Base-by-base conservation (phyloP, 1,140 invertebrate genomes). In the Ditylenchus dipsaci region DNA sequence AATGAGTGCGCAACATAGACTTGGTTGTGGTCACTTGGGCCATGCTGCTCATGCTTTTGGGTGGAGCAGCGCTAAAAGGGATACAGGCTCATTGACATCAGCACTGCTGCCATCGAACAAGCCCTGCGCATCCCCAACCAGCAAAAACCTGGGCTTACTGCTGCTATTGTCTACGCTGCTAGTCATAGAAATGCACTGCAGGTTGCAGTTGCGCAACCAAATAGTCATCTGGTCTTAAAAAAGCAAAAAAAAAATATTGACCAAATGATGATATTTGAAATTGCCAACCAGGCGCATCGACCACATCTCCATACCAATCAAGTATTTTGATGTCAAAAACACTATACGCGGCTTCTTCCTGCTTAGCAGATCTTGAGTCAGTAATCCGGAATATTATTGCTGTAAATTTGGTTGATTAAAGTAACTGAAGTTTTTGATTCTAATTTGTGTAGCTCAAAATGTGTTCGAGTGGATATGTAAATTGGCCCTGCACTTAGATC, bases 191-290 rank as follows among this genome's bases (percentile, higher is more conserved):
- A 58, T 26, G 29, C 73, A 75, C n/a, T 62, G 66, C 7, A 65
- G 15, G 59, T 75, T 75, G 57, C 73, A 75, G 8, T 23, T 45
- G n/a, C 73, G 72, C 33, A 75, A 23, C 73, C 73, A 75, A 62
- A 75, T 38, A 23, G 76, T 61, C 30, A 75, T n/a, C 17, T 58
- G 65, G 19, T 56, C 74, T 73, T 19, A 59, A 72, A 61, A 8
- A 61, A 26, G n/a, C 38, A 19, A 33, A 61, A 61, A 11, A 13
- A 13, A 23, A 59, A 11, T 59, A 26, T 13, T 59, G 11, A 13
- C 11, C 11, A 59, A 26, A 68, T 15, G n/a, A 38, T 68, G n/a
- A 69, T 26, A 38, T 58, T 26, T 19, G n/a, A 3, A 19, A 33
- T 7, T 7, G 73, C 26, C 61, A 29, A 78, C 68, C 59, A 26